These are phyloP conservation scores for Onthophagus sagittarius DNA, from an alignment of 2,888 invertebrate genomes.

Conservation along the genomic window DNA sequence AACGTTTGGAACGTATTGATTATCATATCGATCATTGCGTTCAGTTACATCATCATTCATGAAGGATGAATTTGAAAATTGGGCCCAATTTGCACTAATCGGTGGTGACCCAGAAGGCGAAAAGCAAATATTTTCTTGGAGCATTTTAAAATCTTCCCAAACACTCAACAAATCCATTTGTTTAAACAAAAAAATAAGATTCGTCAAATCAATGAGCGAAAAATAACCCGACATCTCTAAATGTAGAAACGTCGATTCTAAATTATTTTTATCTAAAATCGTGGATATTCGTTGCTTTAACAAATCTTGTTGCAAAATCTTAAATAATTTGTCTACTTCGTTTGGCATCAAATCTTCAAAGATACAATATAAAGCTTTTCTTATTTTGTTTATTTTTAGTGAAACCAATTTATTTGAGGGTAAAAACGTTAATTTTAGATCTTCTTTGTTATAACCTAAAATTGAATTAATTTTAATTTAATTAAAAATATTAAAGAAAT, in stretches of 20 bases:
- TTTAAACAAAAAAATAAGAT: slow-evolving; percentile 36
- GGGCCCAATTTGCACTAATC: neutral
- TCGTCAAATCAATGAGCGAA: slow-evolving; percentile 30
- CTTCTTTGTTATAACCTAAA: slow-evolving; percentile 32
- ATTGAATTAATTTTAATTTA: slow-evolving; percentile 5
- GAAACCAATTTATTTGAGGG: slow-evolving; percentile 33
- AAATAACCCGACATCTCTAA: slow-evolving; percentile 37
- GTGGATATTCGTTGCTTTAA: slow-evolving; percentile 25
- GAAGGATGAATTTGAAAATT: neutral
- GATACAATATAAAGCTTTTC: slow-evolving; percentile 49
- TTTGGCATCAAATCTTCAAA: slow-evolving; percentile 46
- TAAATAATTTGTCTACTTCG: slow-evolving; percentile 34
- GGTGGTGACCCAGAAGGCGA: neutral
- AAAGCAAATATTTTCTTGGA: slow-evolving; percentile 1
- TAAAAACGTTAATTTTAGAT: slow-evolving; percentile 30
- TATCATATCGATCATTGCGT: neutral
- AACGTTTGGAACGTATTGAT: neutral
- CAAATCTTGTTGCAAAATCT: slow-evolving; percentile 30
- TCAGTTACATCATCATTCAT: slow-evolving; percentile 1
- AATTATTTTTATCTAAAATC: slow-evolving; percentile 29
- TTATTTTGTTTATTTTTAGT: slow-evolving; percentile 45
- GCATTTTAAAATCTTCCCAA: slow-evolving; percentile 25
- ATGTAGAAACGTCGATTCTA: slow-evolving; percentile 42
- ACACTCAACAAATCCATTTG: slow-evolving; percentile 33
- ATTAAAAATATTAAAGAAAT: slow-evolving; percentile 24